These are phyloP conservation scores for Bujurquina vittata DNA, from an alignment of 2,113 vertebrate genomes.

Conservation along the genomic window DNA sequence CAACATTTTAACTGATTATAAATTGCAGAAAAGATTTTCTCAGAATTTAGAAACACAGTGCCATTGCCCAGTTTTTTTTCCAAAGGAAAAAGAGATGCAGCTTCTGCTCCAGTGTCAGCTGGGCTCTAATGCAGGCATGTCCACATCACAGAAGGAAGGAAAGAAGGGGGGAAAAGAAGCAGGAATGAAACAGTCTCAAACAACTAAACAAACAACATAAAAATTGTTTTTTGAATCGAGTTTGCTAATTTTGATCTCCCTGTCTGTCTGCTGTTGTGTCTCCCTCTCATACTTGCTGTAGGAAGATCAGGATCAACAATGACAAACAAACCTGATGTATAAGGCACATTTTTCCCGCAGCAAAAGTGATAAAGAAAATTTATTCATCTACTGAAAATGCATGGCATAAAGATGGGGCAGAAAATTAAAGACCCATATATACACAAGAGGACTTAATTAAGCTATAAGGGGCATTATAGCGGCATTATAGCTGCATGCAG, in stretches of 20 bases:
- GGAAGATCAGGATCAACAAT: conserved; percentile 21
- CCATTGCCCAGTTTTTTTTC: neutral
- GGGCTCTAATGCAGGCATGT: neutral
- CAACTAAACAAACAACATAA: neutral
- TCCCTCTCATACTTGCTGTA: conserved; percentile 3
- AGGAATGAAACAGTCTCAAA: neutral
- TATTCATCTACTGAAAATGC: conserved; percentile 32
- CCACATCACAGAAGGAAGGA: neutral
- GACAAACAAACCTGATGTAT: conserved; percentile 17
- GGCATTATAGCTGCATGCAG: conserved; percentile 43
- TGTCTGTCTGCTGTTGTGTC: neutral
- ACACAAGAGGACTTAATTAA: conserved; percentile 58
- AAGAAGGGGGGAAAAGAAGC: neutral
- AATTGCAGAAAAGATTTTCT: neutral
- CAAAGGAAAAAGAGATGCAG: neutral
- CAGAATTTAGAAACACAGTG: neutral
- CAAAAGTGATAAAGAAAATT: conserved; percentile 7
- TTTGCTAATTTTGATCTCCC: conserved; percentile 22
- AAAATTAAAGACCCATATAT: conserved; percentile 31
- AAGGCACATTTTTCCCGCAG: conserved; percentile 3
- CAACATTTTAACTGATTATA: neutral
- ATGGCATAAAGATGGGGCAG: conserved; percentile 21
- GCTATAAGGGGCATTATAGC: conserved; percentile 48
- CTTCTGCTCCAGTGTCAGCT: neutral
- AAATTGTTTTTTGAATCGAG: neutral